Evolutionary conservation across 2,888 invertebrate species (phyloP), one percentile per base, ranked within the genome.

Genomic region (Biston stratarius): DNA sequence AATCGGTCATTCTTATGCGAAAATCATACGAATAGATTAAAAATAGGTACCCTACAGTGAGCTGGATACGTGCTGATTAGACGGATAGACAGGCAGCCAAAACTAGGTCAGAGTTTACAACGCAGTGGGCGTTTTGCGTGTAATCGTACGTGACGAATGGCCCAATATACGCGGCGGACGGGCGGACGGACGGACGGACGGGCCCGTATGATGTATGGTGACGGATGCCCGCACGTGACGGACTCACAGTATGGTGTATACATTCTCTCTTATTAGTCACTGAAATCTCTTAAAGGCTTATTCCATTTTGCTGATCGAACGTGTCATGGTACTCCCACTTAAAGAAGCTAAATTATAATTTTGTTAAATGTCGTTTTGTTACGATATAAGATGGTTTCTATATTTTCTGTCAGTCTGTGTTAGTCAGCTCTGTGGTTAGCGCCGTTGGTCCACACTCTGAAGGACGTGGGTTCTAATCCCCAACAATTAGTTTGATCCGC

Each of bases 131-230:
- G 60, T 48, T 68, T 65, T 65, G 68, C 52, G 65, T 61, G 70
- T 71, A 71, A 71, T 72, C 69, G 72, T 62, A 63, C 69, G 62
- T 72, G 72, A 71, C 64, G 72, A 64, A 74, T 70, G 51, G 61
- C 58, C 65, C 67, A 61, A 67, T 61, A 64, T 67, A 73, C 59
- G 57, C 65, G 11, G 55, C 15, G 51, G 45, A 55, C 67, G 53
- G 60, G 49, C 34, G 60, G 52, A 58, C 67, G 67, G 69, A 66
- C 45, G n/a, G 61, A 51, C 61, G 44, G 47, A 14, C 34, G 15
- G 53, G 40, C 53, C 8, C 56, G 44, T 40, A 51, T 66, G 59
- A 55, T 58, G 57, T 51, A 56, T 68, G 48, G 47, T 33, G 15
- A 38, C 10, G 42, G 48, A 36, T 47, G 38, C 10, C 10, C 12